phyloP scores from a whole-genome alignment of 2,888 invertebrate genomes.

The Lasioglossum zephyrum region DNA sequence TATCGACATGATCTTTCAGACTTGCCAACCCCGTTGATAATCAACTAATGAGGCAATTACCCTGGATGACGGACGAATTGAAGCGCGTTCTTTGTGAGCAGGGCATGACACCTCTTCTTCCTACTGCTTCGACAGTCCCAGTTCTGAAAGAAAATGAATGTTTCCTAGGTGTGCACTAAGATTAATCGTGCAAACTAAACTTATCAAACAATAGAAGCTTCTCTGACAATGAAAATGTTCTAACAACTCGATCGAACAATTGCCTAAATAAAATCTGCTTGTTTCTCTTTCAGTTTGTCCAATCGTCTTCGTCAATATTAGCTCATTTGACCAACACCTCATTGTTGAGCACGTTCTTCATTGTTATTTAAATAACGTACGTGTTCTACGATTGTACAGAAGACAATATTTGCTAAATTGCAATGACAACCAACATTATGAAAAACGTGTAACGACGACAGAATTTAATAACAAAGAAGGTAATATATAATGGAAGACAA shows the following conservation, averaged over 20 bases:
- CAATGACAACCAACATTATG: too few species aligned
- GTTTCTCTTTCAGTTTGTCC: not conserved
- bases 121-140: not conserved
- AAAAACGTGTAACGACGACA: not conserved
- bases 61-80: constrained; percentile 90
- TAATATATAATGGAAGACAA: not conserved
- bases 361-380: not conserved
- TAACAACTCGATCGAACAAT: not conserved
- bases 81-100: constrained; percentile 89
- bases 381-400: not conserved
- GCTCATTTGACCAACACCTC: not conserved
- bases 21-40: too few species aligned
- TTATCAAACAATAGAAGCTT: not conserved
- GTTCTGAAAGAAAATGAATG: constrained; percentile 4
- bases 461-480: not conserved
- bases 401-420: not conserved
- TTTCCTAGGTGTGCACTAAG: not conserved
- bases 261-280: not conserved
- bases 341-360: not conserved
- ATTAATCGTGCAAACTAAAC: not conserved
- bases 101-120: constrained; percentile 86
- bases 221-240: not conserved
- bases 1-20: not conserved
- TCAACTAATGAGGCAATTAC: constrained; percentile 81
- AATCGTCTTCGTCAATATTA: not conserved